Conservation (phyloP, 2,888 invertebrate species). For the Drosophila borealis region DNA sequence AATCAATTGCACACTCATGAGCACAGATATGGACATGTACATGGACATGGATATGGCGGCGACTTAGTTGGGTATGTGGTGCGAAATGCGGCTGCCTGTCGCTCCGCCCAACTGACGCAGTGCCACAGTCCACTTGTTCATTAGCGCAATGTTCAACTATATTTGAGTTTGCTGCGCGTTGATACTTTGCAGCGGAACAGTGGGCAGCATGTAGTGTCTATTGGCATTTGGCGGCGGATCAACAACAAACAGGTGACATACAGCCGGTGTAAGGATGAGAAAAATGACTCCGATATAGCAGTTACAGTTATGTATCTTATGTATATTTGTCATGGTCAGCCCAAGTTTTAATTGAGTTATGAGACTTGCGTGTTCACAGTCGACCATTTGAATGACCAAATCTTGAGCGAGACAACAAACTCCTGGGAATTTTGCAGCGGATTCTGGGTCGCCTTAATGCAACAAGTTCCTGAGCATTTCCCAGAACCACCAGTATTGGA, state of each 20-base stretch:
- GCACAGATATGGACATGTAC: slow-evolving; percentile 55
- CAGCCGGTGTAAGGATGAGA: slow-evolving; percentile 14
- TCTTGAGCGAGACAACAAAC: slow-evolving; percentile 38
- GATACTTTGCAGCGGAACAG: slow-evolving; percentile 2
- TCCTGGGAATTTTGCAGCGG: slow-evolving; percentile 59
- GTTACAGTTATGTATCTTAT: slow-evolving; percentile 45
- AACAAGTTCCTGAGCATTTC: slow-evolving; percentile 39
- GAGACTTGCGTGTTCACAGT: slow-evolving; percentile 31
- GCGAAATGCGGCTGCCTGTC: slow-evolving; percentile 53
- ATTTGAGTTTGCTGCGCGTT: slow-evolving; percentile 37
- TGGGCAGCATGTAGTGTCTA: background rate
- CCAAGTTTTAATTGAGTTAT: slow-evolving; percentile 54
- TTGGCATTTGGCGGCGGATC: slow-evolving; percentile 29
- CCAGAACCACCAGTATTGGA: slow-evolving; percentile 42
- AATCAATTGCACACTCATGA: slow-evolving; percentile 75
- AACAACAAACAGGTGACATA: slow-evolving; percentile 28
- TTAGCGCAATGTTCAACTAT: slow-evolving; percentile 60
- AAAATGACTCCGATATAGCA: slow-evolving; percentile 15
- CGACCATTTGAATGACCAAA: slow-evolving; percentile 50
- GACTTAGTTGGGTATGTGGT: slow-evolving; percentile 59
- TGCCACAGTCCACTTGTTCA: slow-evolving; percentile 57
- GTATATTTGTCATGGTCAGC: slow-evolving; percentile 34
- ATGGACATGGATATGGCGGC: slow-evolving; percentile 57
- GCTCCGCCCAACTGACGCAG: slow-evolving; percentile 30
- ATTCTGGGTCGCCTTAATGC: slow-evolving; percentile 59